Evolutionary conservation across 2,888 invertebrate species (phyloP).

Genomic region (Listrodromus nycthemerus): DNA sequence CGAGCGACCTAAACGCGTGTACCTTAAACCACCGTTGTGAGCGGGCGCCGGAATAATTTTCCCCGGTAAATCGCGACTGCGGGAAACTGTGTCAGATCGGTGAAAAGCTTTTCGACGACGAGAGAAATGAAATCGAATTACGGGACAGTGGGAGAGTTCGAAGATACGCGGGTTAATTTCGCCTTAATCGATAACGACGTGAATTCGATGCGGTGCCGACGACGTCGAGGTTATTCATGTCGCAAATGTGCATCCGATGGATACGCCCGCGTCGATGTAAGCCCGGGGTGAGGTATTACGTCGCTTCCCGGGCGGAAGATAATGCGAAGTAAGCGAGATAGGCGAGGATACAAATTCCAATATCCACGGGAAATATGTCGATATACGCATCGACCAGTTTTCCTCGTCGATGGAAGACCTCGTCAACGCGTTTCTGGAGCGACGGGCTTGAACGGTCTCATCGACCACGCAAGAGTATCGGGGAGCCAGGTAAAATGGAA

Average conservation of each 20-base stretch:
- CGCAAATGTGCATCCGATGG: conserved; percentile 29
- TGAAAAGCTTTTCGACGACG: conserved; percentile 2
- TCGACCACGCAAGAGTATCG: conserved; percentile 67
- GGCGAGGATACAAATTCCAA: conserved; percentile 82
- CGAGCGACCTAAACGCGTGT: not conserved
- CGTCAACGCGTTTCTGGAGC: conserved; percentile 79
- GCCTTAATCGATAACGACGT: conserved; percentile 66
- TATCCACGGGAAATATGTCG: conserved; percentile 82
- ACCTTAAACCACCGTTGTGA: conserved; percentile 36
- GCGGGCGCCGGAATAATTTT: conserved; percentile 26
- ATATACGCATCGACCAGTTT: conserved; percentile 16
- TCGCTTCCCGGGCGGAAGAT: conserved; percentile 80
- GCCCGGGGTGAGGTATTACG: conserved; percentile 67
- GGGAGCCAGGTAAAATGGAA: too few relatives aligned
- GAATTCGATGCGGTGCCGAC: conserved; percentile 56
- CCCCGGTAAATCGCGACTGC: not conserved
- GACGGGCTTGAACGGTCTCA: conserved; percentile 80
- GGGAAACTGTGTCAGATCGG: not conserved
- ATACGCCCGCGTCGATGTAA: conserved; percentile 37
- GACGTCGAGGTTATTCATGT: conserved; percentile 61
- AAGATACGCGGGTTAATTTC: conserved; percentile 55
- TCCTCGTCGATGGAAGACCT: conserved; percentile 21
- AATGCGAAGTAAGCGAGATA: conserved; percentile 82
- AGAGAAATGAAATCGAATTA: conserved; percentile 50
- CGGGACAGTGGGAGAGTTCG: not conserved